Base-by-base conservation (phyloP, 37 sponge, comb jelly and placozoan species). In the Hormiphora californensis region DNA sequence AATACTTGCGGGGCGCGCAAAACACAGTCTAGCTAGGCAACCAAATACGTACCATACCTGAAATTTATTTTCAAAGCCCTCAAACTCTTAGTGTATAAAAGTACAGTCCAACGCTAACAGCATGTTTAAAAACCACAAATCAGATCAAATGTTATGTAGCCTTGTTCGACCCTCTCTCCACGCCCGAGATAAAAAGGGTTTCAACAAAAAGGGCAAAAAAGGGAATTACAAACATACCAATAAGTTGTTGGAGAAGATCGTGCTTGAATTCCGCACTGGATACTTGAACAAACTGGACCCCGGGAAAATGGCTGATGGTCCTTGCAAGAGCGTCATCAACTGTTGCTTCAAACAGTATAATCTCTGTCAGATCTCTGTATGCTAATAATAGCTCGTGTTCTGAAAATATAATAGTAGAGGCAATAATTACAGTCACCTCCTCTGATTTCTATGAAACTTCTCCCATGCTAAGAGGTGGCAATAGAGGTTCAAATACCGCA, bases 211-310 rank as follows among this genome's bases (percentile, higher is more conserved):
- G n/a, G n/a, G n/a, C n/a, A n/a, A n/a, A n/a, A n/a, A n/a, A n/a
- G n/a, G n/a, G n/a, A n/a, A n/a, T n/a, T n/a, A n/a, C n/a, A n/a
- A 49, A 57, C 61, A 12, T 28, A 73, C 81, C 81, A 43, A 73
- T 40, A 28, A 73, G 81, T 41, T 73, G 39, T 4, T 9, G 1
- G 46, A 73, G 81, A 17, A 73, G 81, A 5, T 27, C 43, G 81
- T 73, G 81, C 25, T 73, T 73, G 81, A 73, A 73, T 1, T 73
- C 81, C 2, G 81, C 46, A 3, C 46, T 43, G 43, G 81, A 73
- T 33, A 73, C 35, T 46, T 73, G 81, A 1, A 73, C 81, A 28
- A 73, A 73, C 81, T 73, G 81, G 27, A 73, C 81, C 27, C 17
- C 9, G 12, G 81, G 81, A 46, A 73, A 73, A 28, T 11, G 21